phyloP scores from a whole-genome alignment of 1,140 invertebrate species.

The Trichonephila inaurata region DNA sequence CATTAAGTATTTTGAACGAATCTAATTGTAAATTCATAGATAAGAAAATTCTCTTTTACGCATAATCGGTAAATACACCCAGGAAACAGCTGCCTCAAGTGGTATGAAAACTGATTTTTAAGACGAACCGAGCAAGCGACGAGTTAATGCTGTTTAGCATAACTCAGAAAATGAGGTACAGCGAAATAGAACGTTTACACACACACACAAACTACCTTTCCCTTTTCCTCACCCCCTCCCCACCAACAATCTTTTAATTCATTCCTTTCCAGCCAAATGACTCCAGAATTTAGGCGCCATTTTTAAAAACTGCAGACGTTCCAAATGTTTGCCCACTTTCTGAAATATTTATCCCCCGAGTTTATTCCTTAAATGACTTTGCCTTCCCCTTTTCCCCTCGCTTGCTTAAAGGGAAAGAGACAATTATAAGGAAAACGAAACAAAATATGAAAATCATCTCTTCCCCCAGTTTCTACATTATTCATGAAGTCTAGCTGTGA shows the following conservation, averaged over 20 bases:
- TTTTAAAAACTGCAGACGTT: neutral
- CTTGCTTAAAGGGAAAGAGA: neutral
- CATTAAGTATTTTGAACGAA: neutral
- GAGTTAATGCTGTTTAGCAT: neutral
- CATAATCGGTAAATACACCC: neutral
- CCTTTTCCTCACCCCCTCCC: no score
- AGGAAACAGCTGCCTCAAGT: neutral
- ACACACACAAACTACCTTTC: neutral
- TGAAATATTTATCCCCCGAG: conserved; percentile 36
- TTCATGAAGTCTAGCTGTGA: conserved; percentile 37
- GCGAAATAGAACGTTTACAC: neutral
- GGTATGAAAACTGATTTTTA: neutral
- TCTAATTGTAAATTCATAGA: neutral
- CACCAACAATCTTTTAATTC: neutral
- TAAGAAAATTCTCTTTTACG: neutral
- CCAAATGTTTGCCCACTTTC: conserved; percentile 20
- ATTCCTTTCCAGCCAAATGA: conserved; percentile 1
- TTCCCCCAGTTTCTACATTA: conserved; percentile 5
- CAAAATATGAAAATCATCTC: conserved; percentile 39
- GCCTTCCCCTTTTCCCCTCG: neutral
- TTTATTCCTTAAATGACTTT: conserved; percentile 43
- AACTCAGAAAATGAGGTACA: neutral
- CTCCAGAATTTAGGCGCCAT: neutral
- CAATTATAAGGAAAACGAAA: conserved; percentile 39
- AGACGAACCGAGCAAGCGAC: neutral